These are phyloP conservation scores for Cremastinae sp. DNA, from an alignment of 2,888 invertebrate genomes.

Conservation along the genomic window DNA sequence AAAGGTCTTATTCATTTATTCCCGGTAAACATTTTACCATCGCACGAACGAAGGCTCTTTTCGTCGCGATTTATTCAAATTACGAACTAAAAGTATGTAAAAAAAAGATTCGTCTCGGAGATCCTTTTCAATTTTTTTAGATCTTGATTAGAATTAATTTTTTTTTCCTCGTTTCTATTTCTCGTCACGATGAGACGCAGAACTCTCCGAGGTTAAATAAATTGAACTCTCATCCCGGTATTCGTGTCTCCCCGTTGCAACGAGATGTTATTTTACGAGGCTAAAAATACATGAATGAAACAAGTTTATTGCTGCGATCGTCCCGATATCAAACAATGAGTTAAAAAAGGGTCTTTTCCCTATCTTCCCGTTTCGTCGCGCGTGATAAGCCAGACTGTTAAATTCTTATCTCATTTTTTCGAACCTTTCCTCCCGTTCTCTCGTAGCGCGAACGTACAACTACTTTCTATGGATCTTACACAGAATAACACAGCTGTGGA, in stretches of 20 bases:
- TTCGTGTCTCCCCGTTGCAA: conserved; percentile 35
- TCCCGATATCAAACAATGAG: conserved; percentile 15
- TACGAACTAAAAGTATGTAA: not conserved
- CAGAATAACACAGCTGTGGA: conserved; percentile 26
- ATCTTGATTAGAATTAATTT: not conserved
- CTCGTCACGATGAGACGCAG: conserved; percentile 39
- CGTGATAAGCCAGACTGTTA: conserved; percentile 41
- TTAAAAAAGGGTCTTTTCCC: conserved; percentile 5
- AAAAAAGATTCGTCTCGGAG: not conserved
- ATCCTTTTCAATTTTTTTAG: not conserved
- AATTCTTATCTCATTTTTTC: conserved; percentile 49
- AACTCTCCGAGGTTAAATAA: conserved; percentile 61
- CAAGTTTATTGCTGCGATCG: not conserved
- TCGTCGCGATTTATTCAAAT: conserved; percentile 5
- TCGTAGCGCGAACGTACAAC: not conserved
- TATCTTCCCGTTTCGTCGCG: conserved; percentile 13
- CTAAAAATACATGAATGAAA: conserved; percentile 1
- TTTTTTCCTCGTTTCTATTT: conserved; percentile 9
- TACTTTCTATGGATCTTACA: not conserved
- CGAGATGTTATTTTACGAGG: conserved; percentile 28
- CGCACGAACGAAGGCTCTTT: not conserved
- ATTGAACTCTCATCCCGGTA: conserved; percentile 53
- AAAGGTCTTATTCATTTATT: conserved; percentile 39
- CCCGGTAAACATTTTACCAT: conserved; percentile 13
- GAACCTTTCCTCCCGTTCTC: not conserved